A percentile compares a stretch with the other conserved stretches of the same genome.
phyloP scores from a whole-genome alignment of 2,797 vertebrate species.

The Cercopithecus hamlyni region DNA sequence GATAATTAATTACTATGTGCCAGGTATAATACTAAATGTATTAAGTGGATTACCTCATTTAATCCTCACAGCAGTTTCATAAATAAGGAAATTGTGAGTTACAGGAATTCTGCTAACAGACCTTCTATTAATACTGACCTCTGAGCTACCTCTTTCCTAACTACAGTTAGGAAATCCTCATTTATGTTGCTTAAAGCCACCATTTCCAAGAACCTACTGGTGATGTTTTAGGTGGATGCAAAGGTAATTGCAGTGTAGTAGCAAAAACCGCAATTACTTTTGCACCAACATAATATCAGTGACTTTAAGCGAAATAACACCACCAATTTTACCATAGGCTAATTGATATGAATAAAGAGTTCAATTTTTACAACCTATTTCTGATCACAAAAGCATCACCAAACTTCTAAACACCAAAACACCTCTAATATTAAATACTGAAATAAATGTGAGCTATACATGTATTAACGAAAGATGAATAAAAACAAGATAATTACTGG shows the following conservation, averaged over 20 bases:
- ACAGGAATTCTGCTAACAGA: neutral
- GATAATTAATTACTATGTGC: neutral
- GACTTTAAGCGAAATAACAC: neutral
- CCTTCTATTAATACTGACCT: neutral
- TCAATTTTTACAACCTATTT: neutral
- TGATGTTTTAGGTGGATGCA: neutral
- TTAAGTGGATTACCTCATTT: neutral
- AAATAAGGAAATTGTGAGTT: neutral
- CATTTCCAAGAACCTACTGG: neutral
- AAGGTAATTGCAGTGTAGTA: neutral
- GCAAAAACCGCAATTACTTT: neutral
- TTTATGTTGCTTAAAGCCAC: neutral
- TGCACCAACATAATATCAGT: neutral
- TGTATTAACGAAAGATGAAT: neutral
- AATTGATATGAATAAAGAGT: neutral
- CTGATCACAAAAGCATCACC: neutral
- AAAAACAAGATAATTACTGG: neutral
- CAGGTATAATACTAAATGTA: neutral
- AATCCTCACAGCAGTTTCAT: neutral
- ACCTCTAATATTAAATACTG: neutral
- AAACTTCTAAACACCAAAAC: neutral
- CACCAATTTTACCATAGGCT: neutral
- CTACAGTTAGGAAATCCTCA: neutral
- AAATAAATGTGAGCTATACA: neutral
- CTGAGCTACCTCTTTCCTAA: neutral